Conservation (phyloP, 2,888 invertebrate species). For the Acronicta alni region DNA sequence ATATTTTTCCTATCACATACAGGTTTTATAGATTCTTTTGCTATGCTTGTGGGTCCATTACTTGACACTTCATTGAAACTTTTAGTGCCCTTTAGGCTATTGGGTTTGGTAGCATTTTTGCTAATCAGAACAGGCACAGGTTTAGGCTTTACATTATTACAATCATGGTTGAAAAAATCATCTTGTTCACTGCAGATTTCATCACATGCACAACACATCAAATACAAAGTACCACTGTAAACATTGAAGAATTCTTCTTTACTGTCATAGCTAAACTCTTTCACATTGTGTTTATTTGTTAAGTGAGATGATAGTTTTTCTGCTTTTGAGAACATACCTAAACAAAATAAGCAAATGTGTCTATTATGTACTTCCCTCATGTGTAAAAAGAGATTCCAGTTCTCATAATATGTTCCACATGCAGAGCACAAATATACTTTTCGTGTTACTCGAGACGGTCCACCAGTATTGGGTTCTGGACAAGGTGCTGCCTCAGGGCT, state of each 20-base stretch:
- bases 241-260: slow-evolving; percentile 91
- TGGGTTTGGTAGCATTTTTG: slow-evolving; percentile 80
- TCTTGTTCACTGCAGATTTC: slow-evolving; percentile 93
- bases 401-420: slow-evolving; percentile 95
- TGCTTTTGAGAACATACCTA: slow-evolving; percentile 94
- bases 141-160: slow-evolving; percentile 87
- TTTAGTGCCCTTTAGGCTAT: slow-evolving; percentile 73
- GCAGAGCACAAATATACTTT: slow-evolving; percentile 95
- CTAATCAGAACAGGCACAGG: slow-evolving; percentile 86
- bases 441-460: slow-evolving; percentile 91
- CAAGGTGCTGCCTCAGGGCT: slow-evolving; percentile 78
- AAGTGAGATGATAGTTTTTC: slow-evolving; percentile 94
- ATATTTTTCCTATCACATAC: slow-evolving; percentile 73
- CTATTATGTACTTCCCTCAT: slow-evolving; percentile 95
- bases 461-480: slow-evolving; percentile 74
- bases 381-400: slow-evolving; percentile 95
- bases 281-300: slow-evolving; percentile 93
- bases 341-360: slow-evolving; percentile 95
- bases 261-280: slow-evolving; percentile 91
- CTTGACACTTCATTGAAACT: slow-evolving; percentile 67
- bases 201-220: slow-evolving; percentile 95
- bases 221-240: slow-evolving; percentile 92
- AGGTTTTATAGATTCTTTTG: slow-evolving; percentile 67
- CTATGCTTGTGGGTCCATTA: slow-evolving; percentile 72
- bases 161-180: slow-evolving; percentile 93